Conservation (phyloP, 92 coral and sea anemone genomes). For the Umimayanthus chanpuru region DNA sequence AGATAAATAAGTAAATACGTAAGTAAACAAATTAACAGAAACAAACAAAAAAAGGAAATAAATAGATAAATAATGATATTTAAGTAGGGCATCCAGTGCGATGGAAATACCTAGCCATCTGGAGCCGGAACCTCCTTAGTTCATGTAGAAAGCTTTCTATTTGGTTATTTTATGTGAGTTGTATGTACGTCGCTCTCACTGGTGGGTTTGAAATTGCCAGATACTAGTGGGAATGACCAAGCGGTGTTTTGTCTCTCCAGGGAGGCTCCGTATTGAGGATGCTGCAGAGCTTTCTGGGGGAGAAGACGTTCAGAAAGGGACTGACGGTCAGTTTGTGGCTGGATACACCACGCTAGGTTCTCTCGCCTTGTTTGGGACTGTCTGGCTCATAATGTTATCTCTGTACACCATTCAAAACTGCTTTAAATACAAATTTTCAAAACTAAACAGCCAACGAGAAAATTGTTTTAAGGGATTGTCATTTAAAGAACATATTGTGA, state of each 20-base stretch:
- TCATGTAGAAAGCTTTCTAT: background rate
- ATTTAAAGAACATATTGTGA: background rate
- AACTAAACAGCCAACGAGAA: too few relatives aligned
- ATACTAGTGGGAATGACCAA: background rate
- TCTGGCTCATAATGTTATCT: background rate
- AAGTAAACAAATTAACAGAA: too few relatives aligned
- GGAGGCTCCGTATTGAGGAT: constrained; percentile 35
- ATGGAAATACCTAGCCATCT: too few relatives aligned
- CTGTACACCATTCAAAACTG: background rate
- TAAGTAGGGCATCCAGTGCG: too few relatives aligned
- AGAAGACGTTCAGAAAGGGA: constrained; percentile 23
- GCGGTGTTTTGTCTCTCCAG: background rate
- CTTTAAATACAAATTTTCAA: too few relatives aligned
- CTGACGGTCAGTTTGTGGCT: constrained; percentile 18
- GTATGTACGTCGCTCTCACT: background rate
- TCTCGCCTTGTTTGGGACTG: background rate
- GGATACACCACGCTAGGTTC: background rate
- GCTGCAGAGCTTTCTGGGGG: constrained; percentile 38
- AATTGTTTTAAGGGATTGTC: too few relatives aligned
- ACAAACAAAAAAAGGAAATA: too few relatives aligned
- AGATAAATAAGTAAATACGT: too few relatives aligned
- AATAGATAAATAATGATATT: too few relatives aligned
- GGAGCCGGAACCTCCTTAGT: too few relatives aligned
- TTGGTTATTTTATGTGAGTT: too few relatives aligned
- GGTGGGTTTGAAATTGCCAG: background rate